phyloP scores from a whole-genome alignment of 2,113 vertebrate species.

The Scomber colias region DNA sequence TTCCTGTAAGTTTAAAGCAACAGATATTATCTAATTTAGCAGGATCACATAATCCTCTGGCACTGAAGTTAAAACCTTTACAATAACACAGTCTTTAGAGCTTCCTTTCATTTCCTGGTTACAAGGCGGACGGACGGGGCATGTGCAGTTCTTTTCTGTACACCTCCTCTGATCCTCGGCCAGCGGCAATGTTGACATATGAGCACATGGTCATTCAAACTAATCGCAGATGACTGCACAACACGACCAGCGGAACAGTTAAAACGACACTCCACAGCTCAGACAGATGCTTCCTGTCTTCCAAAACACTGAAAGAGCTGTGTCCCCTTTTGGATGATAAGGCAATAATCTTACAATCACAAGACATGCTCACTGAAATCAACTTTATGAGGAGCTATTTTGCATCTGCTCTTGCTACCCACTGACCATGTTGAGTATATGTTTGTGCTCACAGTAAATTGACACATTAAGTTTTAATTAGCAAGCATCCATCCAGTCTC shows the following conservation, averaged over 20 bases:
- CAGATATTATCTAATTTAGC: slow-evolving; percentile 60
- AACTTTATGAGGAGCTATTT: slow-evolving; percentile 69
- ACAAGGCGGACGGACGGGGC: slow-evolving; percentile 28
- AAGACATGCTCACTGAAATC: slow-evolving; percentile 55
- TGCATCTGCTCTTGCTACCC: slow-evolving; percentile 69
- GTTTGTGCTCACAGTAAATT: slow-evolving; percentile 78
- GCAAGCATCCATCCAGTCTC: slow-evolving; percentile 76
- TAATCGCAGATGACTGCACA: slow-evolving; percentile 70
- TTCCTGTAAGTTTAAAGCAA: slow-evolving; percentile 40
- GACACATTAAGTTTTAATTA: slow-evolving; percentile 85
- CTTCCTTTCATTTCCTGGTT: slow-evolving; percentile 63
- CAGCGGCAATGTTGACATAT: slow-evolving; percentile 66
- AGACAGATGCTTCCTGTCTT: slow-evolving; percentile 75
- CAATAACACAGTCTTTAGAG: slow-evolving; percentile 46
- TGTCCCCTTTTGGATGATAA: slow-evolving; percentile 62
- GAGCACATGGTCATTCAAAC: slow-evolving; percentile 64
- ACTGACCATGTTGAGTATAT: slow-evolving; percentile 70
- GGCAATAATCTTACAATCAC: slow-evolving; percentile 61
- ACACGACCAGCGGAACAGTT: slow-evolving; percentile 53
- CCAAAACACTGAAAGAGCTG: slow-evolving; percentile 48
- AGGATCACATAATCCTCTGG: slow-evolving; percentile 50
- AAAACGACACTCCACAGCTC: slow-evolving; percentile 32
- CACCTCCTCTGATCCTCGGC: slow-evolving; percentile 61
- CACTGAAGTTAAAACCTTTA: slow-evolving; percentile 41
- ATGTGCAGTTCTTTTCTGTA: slow-evolving; percentile 24